phyloP scores from a whole-genome alignment of 2,113 vertebrate species.

The Lepus timidus region DNA sequence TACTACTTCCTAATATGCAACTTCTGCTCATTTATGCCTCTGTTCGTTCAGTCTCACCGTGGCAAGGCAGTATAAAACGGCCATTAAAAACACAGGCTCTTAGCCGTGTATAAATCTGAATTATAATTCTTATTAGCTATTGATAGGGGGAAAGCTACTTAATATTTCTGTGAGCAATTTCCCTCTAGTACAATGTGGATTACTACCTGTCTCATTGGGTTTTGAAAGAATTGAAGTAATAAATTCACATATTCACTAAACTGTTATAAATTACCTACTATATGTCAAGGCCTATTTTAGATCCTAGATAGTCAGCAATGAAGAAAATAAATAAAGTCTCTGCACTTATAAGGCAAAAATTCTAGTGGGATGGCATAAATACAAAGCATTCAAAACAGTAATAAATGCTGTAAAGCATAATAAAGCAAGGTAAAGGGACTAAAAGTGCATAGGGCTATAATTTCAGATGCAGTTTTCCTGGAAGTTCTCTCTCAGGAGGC shows the following conservation, averaged over 20 bases:
- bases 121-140: slow-evolving; percentile 41
- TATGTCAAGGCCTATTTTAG: background rate
- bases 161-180: slow-evolving; percentile 32
- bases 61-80: background rate
- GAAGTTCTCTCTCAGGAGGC: background rate
- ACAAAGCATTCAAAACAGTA: background rate
- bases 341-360: background rate
- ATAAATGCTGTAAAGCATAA: background rate
- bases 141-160: background rate
- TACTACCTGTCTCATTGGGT: background rate
- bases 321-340: background rate
- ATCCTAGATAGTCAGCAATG: background rate
- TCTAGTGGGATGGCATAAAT: background rate
- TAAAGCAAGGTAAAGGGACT: background rate
- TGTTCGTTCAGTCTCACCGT: background rate
- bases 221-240: slow-evolving; percentile 34
- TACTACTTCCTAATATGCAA: background rate
- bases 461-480: background rate
- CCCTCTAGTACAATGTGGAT: background rate
- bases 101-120: background rate
- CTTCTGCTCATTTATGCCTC: background rate
- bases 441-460: background rate
- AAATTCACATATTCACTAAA: background rate
- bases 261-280: background rate
- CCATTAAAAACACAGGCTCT: slow-evolving; percentile 28